phyloP scores from a whole-genome alignment of 2,888 invertebrate genomes.

The Melanostoma scalare region DNA sequence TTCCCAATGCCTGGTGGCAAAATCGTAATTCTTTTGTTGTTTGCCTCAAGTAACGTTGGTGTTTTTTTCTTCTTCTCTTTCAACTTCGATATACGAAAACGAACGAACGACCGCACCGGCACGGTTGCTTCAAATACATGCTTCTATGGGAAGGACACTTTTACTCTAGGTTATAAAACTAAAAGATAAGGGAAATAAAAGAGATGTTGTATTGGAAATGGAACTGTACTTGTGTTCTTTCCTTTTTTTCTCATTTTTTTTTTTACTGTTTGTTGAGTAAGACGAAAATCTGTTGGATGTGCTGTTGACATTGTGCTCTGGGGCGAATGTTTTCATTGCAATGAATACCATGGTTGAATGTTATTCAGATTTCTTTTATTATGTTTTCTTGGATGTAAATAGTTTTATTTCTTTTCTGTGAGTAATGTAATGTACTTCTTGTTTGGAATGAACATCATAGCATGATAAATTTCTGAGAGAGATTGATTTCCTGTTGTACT shows the following conservation, averaged over 20 bases:
- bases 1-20: constrained; percentile 72
- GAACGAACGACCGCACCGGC: background rate
- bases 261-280: constrained; percentile 42
- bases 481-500: too few species aligned
- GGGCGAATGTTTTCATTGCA: constrained; percentile 57
- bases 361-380: constrained; percentile 46
- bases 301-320: constrained; percentile 62
- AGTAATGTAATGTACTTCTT: constrained; percentile 14
- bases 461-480: background rate
- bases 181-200: constrained; percentile 66
- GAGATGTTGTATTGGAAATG: constrained; percentile 35
- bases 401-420: constrained; percentile 38
- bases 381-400: constrained; percentile 48
- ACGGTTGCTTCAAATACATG: constrained; percentile 24
- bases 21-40: constrained; percentile 71
- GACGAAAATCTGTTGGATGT: constrained; percentile 62
- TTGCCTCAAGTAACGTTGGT: constrained; percentile 37
- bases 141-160: constrained; percentile 33
- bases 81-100: background rate
- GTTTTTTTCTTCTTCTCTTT: background rate
- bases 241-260: constrained; percentile 11
- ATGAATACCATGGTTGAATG: constrained; percentile 45
- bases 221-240: constrained; percentile 32
- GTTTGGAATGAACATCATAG: constrained; percentile 30
- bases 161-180: constrained; percentile 63